Evolutionary conservation across 2,888 invertebrate genomes (phyloP).

Genomic region (Lomographa bimaculata): DNA sequence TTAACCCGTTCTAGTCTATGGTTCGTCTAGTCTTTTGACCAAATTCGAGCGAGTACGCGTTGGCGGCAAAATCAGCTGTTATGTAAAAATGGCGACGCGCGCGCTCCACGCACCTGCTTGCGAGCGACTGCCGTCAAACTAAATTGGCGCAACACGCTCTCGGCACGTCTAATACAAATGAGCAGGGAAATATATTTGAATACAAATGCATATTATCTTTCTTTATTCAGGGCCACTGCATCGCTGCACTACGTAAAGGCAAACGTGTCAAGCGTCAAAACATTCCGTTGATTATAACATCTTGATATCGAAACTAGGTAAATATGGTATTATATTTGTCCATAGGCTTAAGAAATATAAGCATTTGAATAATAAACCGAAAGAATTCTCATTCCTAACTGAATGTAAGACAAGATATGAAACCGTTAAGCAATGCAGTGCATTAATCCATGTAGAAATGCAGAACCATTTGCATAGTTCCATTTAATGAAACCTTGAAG

Average conservation of each 20-base stretch:
- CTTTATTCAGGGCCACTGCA: constrained; percentile 36
- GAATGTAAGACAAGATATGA: too few species aligned
- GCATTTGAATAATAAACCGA: too few species aligned
- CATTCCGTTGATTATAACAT: too few species aligned
- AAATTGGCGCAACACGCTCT: constrained; percentile 73
- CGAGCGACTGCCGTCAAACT: constrained; percentile 73
- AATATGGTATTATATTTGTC: too few species aligned
- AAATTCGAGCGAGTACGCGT: constrained; percentile 53
- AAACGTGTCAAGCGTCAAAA: too few species aligned
- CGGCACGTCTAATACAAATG: constrained; percentile 60
- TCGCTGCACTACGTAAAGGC: constrained; percentile 4
- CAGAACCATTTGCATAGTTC: neutral
- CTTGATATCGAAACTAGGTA: too few species aligned
- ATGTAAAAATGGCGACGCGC: constrained; percentile 64
- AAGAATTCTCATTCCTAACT: too few species aligned
- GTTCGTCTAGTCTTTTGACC: constrained; percentile 36
- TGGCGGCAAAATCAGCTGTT: constrained; percentile 68
- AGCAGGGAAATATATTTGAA: constrained; percentile 51
- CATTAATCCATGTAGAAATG: neutral
- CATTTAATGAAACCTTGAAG: constrained; percentile 9
- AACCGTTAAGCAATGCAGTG: too few species aligned
- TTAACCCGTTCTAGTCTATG: constrained; percentile 38
- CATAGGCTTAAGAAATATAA: too few species aligned
- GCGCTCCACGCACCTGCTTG: constrained; percentile 78
- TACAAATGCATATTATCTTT: constrained; percentile 42